Base-by-base conservation (phyloP, 2,797 vertebrate genomes). In the Acanthurus lineatus region DNA sequence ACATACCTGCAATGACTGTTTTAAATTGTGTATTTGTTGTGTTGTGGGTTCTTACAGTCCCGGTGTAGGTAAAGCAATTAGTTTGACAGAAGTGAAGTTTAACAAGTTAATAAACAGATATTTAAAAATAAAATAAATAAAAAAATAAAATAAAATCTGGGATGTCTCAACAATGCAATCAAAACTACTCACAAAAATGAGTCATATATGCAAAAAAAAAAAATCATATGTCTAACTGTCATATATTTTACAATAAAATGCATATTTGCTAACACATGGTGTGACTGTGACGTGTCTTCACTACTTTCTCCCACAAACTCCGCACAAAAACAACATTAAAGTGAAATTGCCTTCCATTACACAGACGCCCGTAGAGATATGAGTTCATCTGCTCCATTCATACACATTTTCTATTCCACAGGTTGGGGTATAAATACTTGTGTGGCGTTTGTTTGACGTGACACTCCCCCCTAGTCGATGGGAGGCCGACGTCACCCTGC, bases 401-500 rank as follows among this genome's bases (percentile, higher is more conserved):
- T 79, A 32, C 73, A 79, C 65, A 67, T 81, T 76, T 84, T 86
- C 45, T 87, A 4, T 76, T 87, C 91, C 86, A 90, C 90, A 90
- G 89, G 86, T 90, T 85, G 82, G 75, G 56, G 69, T 20, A 14
- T 73, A 73, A 59, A 86, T 76, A 75, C 80, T 77, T 52, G 73
- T 75, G 83, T 85, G 76, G 82, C 82, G 87, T 82, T 83, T 58
- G 73, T 79, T 88, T 90, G 89, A 89, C 86, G 86, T 56, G 88
- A 92, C 91, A 87, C 93, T 76, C 92, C 93, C 88, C 91, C 73
- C 63, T 19, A 16, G 87, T 90, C 85, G 82, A 87, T 82, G 85
- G 84, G 86, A 87, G 89, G 79, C 81, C 81, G 89, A 95, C 95
- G 95, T 95, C 95, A 95, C 86, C 83, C 86, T 76, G 87, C 77